Conservation (phyloP, 1,140 invertebrate genomes). For the Ruditapes philippinarum region DNA sequence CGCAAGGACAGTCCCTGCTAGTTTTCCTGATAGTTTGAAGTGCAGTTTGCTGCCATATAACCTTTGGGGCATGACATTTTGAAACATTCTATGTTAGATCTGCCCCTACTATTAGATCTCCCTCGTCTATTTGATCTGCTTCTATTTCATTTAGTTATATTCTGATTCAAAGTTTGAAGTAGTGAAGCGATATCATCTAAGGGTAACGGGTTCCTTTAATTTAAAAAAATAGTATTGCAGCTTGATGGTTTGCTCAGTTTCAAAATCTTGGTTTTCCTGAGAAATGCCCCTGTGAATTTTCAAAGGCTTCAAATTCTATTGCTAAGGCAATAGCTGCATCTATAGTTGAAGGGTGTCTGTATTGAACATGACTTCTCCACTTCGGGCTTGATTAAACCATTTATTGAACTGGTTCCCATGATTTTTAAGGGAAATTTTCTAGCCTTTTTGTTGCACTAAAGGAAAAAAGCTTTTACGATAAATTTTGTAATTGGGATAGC, state of each 20-base stretch:
- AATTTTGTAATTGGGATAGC: conserved; percentile 49
- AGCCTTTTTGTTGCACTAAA: neutral
- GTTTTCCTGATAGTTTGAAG: neutral
- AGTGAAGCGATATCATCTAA: neutral
- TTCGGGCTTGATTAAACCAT: conserved; percentile 14
- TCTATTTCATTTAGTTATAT: neutral
- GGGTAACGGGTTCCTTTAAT: neutral
- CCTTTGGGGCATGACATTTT: neutral
- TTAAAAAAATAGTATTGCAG: neutral
- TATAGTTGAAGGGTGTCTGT: conserved; percentile 19
- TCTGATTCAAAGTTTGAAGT: neutral
- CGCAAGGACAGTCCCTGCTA: neutral
- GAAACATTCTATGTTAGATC: neutral
- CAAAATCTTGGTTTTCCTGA: too few relatives aligned
- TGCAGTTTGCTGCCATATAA: neutral
- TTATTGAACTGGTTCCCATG: too few relatives aligned
- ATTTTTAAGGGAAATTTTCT: too few relatives aligned
- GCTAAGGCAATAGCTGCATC: conserved; percentile 58
- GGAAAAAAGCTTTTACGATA: conserved; percentile 53
- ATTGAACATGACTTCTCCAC: neutral
- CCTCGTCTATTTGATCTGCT: neutral
- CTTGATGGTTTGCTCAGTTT: neutral
- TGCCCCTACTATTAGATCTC: neutral
- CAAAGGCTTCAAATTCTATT: conserved; percentile 57
- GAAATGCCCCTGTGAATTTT: neutral